Percentiles rank a stretch among this genome's conserved stretches.
phyloP scores from a whole-genome alignment of 2,797 vertebrate species.

The Diplodus sargus region DNA sequence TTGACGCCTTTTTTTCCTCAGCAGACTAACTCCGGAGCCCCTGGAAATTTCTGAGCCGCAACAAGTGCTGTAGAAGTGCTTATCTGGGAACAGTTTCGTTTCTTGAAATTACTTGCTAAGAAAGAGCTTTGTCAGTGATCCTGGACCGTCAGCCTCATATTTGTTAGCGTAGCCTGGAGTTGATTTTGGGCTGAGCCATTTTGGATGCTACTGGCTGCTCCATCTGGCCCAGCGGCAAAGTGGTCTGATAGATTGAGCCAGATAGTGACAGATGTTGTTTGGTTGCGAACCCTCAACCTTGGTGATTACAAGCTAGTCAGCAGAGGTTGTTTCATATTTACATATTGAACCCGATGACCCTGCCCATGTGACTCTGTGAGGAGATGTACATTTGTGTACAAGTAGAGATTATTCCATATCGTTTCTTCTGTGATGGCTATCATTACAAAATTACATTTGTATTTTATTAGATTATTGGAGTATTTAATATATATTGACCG shows the following conservation, averaged over 20 bases:
- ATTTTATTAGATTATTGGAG: background rate
- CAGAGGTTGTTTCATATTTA: constrained; percentile 3
- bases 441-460: background rate
- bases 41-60: constrained; percentile 24
- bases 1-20: background rate
- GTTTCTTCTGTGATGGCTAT: background rate
- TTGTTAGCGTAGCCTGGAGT: constrained; percentile 8
- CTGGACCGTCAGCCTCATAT: constrained; percentile 9
- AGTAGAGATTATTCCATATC: background rate
- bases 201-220: constrained; percentile 25
- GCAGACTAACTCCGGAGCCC: constrained; percentile 12
- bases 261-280: constrained; percentile 25
- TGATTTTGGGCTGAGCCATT: constrained; percentile 11
- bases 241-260: constrained; percentile 27
- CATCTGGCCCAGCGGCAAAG: constrained; percentile 26
- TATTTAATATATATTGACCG: background rate
- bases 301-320: constrained; percentile 29
- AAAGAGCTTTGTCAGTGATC: constrained; percentile 44
- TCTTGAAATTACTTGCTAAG: constrained; percentile 33
- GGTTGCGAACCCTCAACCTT: constrained; percentile 16
- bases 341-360: background rate
- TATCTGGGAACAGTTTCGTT: constrained; percentile 38
- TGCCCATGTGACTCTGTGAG: background rate
- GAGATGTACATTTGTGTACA: background rate
- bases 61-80: constrained; percentile 24